Conservation (phyloP, 2,113 vertebrate species). For the Ammodramus savannarum region DNA sequence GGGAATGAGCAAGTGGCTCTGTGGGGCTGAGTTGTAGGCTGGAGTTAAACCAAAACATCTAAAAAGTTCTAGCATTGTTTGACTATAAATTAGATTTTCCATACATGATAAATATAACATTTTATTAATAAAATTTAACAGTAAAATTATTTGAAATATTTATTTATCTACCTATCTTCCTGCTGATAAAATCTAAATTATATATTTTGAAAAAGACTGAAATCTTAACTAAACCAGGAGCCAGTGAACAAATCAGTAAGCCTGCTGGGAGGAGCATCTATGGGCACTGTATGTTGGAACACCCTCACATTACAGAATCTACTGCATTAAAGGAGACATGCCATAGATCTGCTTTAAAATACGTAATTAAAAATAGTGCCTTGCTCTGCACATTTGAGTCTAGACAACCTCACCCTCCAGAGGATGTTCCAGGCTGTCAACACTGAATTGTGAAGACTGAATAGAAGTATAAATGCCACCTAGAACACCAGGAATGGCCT, state of each 20-base stretch:
- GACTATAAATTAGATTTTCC: not conserved
- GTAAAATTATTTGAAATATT: not conserved
- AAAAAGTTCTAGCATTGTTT: not conserved
- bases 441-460: not conserved
- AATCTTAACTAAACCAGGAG: not conserved
- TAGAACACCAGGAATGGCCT: not conserved
- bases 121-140: not conserved
- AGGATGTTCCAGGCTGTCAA: not conserved
- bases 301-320: not conserved
- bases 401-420: not conserved
- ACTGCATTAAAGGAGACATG: not conserved
- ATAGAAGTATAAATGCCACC: fast-evolving
- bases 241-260: not conserved
- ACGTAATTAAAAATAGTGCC: not conserved
- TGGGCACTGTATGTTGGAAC: not conserved
- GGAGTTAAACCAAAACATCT: not conserved
- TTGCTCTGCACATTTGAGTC: not conserved
- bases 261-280: not conserved
- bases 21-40: not conserved
- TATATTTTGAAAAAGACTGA: not conserved
- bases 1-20: not conserved
- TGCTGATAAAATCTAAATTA: not conserved
- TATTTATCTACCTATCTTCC: not conserved
- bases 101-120: not conserved
- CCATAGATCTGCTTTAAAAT: not conserved